A percentile compares a stretch with the other conserved stretches of the same genome.
Evolutionary conservation across 2,888 invertebrate species (phyloP).

Genomic region (Drosophila recens): DNA sequence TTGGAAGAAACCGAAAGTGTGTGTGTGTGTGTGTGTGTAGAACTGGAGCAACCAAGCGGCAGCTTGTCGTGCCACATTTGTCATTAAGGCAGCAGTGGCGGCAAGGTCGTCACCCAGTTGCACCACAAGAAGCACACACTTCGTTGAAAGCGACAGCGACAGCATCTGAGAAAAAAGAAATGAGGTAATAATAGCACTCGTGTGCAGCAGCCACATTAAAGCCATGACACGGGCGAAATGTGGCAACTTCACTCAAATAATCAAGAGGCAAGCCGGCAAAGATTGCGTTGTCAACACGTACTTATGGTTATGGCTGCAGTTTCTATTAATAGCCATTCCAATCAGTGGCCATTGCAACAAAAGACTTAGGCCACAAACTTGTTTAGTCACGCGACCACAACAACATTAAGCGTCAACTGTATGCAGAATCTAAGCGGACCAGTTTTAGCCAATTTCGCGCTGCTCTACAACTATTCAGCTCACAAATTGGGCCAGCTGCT

Average conservation of each 20-base stretch:
- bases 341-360: constrained; percentile 43
- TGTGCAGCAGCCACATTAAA: constrained; percentile 9
- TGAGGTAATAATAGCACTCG: constrained; percentile 24
- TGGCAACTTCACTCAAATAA: constrained; percentile 53
- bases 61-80: constrained; percentile 28
- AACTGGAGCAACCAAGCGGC: constrained; percentile 60
- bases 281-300: constrained; percentile 57
- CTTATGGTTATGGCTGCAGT: constrained; percentile 20
- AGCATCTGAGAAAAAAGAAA: neutral
- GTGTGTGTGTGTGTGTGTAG: constrained; percentile 40
- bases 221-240: constrained; percentile 26
- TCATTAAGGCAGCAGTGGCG: constrained; percentile 36
- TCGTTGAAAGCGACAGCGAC: neutral
- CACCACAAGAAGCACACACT: constrained; percentile 15
- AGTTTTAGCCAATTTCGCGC: constrained; percentile 20
- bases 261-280: constrained; percentile 48
- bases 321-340: constrained; percentile 34
- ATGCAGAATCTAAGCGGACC: constrained; percentile 35
- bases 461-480: constrained; percentile 9
- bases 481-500: constrained; percentile 45
- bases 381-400: constrained; percentile 48
- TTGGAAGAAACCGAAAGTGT: constrained; percentile 17
- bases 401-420: neutral
- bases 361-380: constrained; percentile 74
- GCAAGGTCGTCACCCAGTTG: constrained; percentile 61